Conservation (phyloP, 2,113 vertebrate species). For the Lethenteron reissneri region DNA sequence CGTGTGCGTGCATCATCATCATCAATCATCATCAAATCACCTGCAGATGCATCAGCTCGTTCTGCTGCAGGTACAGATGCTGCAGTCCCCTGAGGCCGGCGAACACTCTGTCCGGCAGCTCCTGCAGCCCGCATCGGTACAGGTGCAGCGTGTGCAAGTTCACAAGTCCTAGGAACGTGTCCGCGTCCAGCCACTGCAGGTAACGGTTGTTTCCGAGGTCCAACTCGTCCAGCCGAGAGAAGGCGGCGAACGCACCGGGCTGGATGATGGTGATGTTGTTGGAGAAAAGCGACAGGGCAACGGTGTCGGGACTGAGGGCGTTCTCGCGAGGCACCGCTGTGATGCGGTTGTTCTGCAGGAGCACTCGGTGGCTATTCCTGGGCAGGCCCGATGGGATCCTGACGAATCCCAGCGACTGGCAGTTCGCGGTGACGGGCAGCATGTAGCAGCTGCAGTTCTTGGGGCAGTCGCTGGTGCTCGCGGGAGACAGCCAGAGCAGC, state of each 20-base stretch:
- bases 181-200: conserved; percentile 48
- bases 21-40: neutral
- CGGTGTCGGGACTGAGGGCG: conserved; percentile 62
- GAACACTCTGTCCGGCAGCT: conserved; percentile 55
- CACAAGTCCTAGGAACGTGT: conserved; percentile 71
- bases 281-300: conserved; percentile 88
- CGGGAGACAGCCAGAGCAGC: conserved; percentile 45
- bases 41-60: conserved; percentile 1
- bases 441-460: conserved; percentile 82
- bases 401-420: conserved; percentile 78
- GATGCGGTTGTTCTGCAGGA: conserved; percentile 91
- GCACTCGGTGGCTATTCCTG: conserved; percentile 65
- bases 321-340: conserved; percentile 55
- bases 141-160: conserved; percentile 74
- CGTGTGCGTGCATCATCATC: no score
- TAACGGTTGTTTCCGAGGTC: conserved; percentile 80
- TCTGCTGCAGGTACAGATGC: conserved; percentile 75
- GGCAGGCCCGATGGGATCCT: conserved; percentile 76
- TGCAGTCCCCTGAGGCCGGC: conserved; percentile 64
- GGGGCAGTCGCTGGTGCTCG: conserved; percentile 41
- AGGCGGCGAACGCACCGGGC: conserved; percentile 65
- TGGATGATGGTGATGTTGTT: conserved; percentile 92
- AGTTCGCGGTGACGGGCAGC: conserved; percentile 80
- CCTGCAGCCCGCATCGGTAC: conserved; percentile 64
- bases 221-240: conserved; percentile 72